Evolutionary conservation across 2,888 invertebrate species (phyloP), one percentile per base, ranked within the genome.

Genomic region (Pandemis cinnamomeana): DNA sequence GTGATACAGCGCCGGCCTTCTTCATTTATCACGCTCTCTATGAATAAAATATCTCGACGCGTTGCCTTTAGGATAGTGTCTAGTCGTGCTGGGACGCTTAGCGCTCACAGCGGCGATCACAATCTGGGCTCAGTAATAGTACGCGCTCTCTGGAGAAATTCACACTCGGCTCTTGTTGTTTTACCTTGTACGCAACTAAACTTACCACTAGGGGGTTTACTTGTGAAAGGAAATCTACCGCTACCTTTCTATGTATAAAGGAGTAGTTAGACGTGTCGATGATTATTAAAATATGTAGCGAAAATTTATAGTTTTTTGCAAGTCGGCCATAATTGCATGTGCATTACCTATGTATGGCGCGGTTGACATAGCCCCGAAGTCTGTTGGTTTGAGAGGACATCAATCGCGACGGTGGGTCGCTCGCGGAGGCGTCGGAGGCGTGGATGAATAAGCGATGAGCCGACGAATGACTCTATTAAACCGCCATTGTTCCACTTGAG

Each of bases 381-480:
- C 80, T 80, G 78, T 80, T 80, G 83, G 80, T 78, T 83, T 84
- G 84, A 84, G 86, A 91, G 89, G 90, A 90, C 89, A 91, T 89
- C 87, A 88, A 89, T 91, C 88, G 89, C 87, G 86, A 83, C 86
- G 80, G 86, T 85, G 83, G 85, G 84, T 82, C 82, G 85, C 84
- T 78, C 82, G 89, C 87, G 89, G 87, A 90, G 93, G 93, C 90
- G 92, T 92, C 87, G 84, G 86, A 90, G 94, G 94, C 93, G 94
- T 93, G 91, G 90, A 93, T 91, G 93, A 93, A 94, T 94, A 92
- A 89, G 92, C 92, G 93, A 93, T 93, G 93, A 92, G 89, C 88
- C 89, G 87, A 87, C 90, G 91, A 93, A 94, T 92, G 92, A 88
- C 94, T 94, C 91, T 94, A 94, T 94, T 94, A 93, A 88, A 87